A percentile compares a stretch with the other conserved stretches of the same genome.
phyloP scores from a whole-genome alignment of 2,797 vertebrate genomes.

The Anomalospiza imberbis region DNA sequence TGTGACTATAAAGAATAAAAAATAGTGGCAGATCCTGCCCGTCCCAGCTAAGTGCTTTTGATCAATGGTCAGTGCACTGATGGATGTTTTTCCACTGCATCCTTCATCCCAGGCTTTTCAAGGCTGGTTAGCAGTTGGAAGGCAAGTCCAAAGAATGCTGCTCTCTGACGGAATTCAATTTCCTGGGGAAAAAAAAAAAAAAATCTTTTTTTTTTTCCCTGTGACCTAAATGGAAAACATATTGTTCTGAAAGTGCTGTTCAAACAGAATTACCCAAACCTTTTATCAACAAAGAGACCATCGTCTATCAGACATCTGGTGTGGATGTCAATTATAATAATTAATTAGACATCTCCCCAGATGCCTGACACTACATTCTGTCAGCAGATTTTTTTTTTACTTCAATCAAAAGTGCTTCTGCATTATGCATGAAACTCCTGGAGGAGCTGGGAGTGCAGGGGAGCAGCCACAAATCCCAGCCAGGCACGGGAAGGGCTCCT shows the following conservation, averaged over 20 bases:
- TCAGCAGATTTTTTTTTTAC: constrained; percentile 35
- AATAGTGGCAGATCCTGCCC: neutral
- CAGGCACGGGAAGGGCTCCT: neutral
- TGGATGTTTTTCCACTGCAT: constrained; percentile 13
- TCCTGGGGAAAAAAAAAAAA: neutral
- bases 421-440: constrained; percentile 50
- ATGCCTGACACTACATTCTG: constrained; percentile 48
- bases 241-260: constrained; percentile 61
- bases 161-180: constrained; percentile 17
- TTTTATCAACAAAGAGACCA: constrained; percentile 49
- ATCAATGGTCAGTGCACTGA: constrained; percentile 17
- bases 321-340: constrained; percentile 64
- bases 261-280: constrained; percentile 57
- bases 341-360: constrained; percentile 64
- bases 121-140: constrained; percentile 44
- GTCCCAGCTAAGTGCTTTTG: constrained; percentile 42
- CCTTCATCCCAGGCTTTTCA: constrained; percentile 27
- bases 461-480: constrained; percentile 15
- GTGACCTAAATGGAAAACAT: constrained; percentile 55
- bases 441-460: constrained; percentile 32
- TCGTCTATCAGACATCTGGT: constrained; percentile 51
- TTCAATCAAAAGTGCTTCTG: constrained; percentile 55
- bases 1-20: neutral
- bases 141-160: neutral
- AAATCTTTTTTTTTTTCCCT: neutral